These are phyloP conservation scores for Marasmarcha lunaedactyla DNA, from an alignment of 2,888 invertebrate genomes.

Conservation along the genomic window DNA sequence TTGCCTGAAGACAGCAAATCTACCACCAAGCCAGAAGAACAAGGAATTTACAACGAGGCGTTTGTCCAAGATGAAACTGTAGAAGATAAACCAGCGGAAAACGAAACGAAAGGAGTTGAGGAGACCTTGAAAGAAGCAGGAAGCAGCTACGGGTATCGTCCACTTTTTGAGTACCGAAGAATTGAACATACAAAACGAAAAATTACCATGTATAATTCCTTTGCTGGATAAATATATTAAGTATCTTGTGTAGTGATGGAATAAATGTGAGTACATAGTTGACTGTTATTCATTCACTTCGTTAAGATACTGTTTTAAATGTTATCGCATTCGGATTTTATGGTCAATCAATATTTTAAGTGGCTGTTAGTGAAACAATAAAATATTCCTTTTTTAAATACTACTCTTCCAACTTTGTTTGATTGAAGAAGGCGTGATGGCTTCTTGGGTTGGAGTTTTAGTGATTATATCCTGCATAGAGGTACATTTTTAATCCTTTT, in stretches of 20 bases:
- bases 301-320: no score
- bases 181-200: slow-evolving; percentile 50
- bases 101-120: not conserved
- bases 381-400: not conserved
- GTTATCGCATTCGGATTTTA: not conserved
- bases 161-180: slow-evolving; percentile 45
- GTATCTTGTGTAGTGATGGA: no score
- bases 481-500: not conserved
- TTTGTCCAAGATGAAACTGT: not conserved
- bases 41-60: not conserved
- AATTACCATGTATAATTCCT: slow-evolving; percentile 53
- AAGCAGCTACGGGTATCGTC: slow-evolving; percentile 44
- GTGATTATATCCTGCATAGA: not conserved
- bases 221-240: slow-evolving; percentile 44
- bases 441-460: not conserved
- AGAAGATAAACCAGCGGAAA: slow-evolving; percentile 3
- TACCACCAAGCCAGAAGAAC: not conserved
- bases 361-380: not conserved
- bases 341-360: not conserved
- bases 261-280: not conserved
- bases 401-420: no score
- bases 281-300: no score
- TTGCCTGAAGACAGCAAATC: slow-evolving; percentile 6
- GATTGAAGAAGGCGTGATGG: not conserved
- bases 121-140: slow-evolving; percentile 34